Evolutionary conservation across 2,113 vertebrate species (phyloP), one percentile per base, ranked within the genome.

Genomic region (Sander vitreus): DNA sequence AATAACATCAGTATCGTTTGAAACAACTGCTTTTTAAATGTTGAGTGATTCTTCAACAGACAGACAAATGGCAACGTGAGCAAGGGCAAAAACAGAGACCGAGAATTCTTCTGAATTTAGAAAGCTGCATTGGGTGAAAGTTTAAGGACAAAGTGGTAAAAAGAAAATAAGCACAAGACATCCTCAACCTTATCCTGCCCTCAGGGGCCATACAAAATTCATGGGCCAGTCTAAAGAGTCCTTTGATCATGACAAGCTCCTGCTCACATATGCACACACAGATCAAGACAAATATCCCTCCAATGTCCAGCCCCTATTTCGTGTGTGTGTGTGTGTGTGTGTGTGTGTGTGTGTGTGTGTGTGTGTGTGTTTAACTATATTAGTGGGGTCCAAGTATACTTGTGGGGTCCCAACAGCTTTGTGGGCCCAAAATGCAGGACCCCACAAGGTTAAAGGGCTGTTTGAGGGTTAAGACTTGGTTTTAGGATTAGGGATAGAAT

Each of bases 201-300:
- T 8, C 66, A 15, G 64, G 64, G 48, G 55, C 1, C 7, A 64
- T 76, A 30, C 1, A 85, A 85, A 58, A 85, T 76, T 81, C 76
- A 74, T 62, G 25, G 51, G 1, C 14, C 14, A 30, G 57, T 58
- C 48, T 57, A 73, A 23, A 45, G 21, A 81, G 48, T 55, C 64
- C 55, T 85, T 83, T 81, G 48, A 86, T 78, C 62, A 39, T 59
- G 30, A 68, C 33, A 59, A 18, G 53, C 50, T 47, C 23, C 21
- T 27, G 23, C 53, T 58, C 73, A 66, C 54, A 79, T 4, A 63
- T 16, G 13, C 74, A 58, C 68, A 66, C 23, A 78, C 14, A 76
- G 13, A 57, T 6, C 3, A n/a, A 84, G 36, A 78, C 33, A 79
- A 25, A 88, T 4, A 27, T 15, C 23, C 16, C 13, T 45, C 1